These are phyloP conservation scores for Sturmia bella DNA, from an alignment of 2,888 invertebrate species.

Conservation along the genomic window DNA sequence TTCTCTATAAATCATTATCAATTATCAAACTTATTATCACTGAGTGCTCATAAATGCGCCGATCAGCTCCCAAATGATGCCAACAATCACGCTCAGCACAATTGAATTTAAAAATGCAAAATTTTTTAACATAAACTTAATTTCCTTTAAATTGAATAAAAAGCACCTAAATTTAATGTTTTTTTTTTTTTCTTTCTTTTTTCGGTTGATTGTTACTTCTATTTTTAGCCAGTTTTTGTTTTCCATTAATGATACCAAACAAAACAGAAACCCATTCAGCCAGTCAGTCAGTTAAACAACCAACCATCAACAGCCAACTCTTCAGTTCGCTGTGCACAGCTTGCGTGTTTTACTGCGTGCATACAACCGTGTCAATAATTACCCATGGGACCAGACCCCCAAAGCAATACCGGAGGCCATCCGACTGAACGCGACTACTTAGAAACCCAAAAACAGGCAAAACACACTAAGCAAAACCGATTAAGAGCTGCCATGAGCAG, in stretches of 20 bases:
- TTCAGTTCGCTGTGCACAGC: conserved; percentile 49
- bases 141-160: not conserved
- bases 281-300: conserved; percentile 13
- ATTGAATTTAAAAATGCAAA: no score
- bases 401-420: conserved; percentile 55
- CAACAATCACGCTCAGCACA: no score
- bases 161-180: not conserved
- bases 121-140: no score
- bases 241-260: conserved; percentile 26
- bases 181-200: conserved; percentile 1
- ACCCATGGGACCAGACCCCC: conserved; percentile 78
- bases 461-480: conserved; percentile 10
- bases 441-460: conserved; percentile 7
- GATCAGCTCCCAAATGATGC: no score
- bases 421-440: conserved; percentile 21
- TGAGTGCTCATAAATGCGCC: no score
- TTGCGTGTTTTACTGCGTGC: conserved; percentile 78
- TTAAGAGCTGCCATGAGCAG: conserved; percentile 19
- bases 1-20: no score
- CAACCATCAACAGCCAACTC: conserved; percentile 30
- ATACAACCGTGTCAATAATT: conserved; percentile 75
- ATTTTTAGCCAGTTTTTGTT: conserved; percentile 31
- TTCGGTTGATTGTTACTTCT: not conserved
- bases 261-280: conserved; percentile 4
- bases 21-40: no score